phyloP scores from a whole-genome alignment of 2,113 vertebrate species.

The Saguinus midas region DNA sequence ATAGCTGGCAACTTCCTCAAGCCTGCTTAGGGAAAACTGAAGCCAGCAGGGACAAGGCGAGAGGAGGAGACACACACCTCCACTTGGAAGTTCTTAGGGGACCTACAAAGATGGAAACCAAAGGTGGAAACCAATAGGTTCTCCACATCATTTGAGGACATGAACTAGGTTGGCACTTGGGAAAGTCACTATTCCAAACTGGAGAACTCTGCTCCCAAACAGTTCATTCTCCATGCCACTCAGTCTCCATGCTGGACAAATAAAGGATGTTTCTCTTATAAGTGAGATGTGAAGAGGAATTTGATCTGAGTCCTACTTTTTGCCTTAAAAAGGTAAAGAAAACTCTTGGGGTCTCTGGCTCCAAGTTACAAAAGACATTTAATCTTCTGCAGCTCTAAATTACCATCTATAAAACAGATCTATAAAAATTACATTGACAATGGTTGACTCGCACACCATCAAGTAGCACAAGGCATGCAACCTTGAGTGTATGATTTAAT shows the following conservation, averaged over 20 bases:
- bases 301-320: neutral
- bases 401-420: neutral
- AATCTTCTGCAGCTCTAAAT: neutral
- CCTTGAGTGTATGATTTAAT: neutral
- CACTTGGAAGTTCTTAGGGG: neutral
- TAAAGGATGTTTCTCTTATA: neutral
- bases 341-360: neutral
- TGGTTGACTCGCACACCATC: neutral
- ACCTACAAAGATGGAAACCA: neutral
- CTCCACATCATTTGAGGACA: neutral
- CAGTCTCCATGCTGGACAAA: neutral
- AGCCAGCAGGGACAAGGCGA: neutral
- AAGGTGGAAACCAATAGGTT: neutral
- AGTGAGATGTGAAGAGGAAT: neutral
- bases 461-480: neutral
- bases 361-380: neutral
- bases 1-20: neutral
- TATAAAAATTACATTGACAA: neutral
- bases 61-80: neutral
- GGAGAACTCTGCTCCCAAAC: neutral
- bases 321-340: neutral
- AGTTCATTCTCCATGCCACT: neutral
- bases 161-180: neutral
- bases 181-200: neutral
- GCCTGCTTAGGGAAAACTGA: neutral